These are phyloP conservation scores for Unio delphinus DNA, from an alignment of 2,888 invertebrate genomes.

Conservation along the genomic window DNA sequence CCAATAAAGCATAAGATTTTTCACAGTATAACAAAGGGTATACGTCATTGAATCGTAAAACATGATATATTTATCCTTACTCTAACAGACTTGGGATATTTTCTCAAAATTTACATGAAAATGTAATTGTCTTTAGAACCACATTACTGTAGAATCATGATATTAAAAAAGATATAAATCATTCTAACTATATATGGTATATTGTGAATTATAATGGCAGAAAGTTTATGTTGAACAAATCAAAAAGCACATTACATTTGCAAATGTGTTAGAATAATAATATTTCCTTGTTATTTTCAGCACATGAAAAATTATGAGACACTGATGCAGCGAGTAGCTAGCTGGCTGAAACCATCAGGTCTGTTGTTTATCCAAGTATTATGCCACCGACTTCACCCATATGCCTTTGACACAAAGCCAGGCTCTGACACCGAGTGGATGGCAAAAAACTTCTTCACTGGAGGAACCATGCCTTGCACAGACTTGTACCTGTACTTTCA, in stretches of 20 bases:
- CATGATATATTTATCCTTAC: background rate
- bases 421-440: slow-evolving; percentile 67
- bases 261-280: background rate
- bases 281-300: slow-evolving; percentile 28
- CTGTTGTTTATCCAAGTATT: slow-evolving; percentile 59
- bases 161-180: too few species aligned
- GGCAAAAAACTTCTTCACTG: slow-evolving; percentile 65
- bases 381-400: slow-evolving; percentile 56
- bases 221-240: background rate
- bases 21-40: too few species aligned
- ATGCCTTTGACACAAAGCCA: slow-evolving; percentile 57
- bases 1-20: too few species aligned
- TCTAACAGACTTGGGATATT: background rate
- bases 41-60: too few species aligned
- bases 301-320: slow-evolving; percentile 65
- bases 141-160: too few species aligned
- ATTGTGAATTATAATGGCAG: too few species aligned
- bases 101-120: background rate
- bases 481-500: slow-evolving; percentile 63
- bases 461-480: slow-evolving; percentile 64
- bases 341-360: slow-evolving; percentile 62
- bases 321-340: slow-evolving; percentile 55
- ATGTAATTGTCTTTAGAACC: too few species aligned
- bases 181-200: too few species aligned
- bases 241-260: too few species aligned